Evolutionary conservation across 2,888 invertebrate genomes (phyloP), one percentile per base, ranked within the genome.

Genomic region (Arctia plantaginis): DNA sequence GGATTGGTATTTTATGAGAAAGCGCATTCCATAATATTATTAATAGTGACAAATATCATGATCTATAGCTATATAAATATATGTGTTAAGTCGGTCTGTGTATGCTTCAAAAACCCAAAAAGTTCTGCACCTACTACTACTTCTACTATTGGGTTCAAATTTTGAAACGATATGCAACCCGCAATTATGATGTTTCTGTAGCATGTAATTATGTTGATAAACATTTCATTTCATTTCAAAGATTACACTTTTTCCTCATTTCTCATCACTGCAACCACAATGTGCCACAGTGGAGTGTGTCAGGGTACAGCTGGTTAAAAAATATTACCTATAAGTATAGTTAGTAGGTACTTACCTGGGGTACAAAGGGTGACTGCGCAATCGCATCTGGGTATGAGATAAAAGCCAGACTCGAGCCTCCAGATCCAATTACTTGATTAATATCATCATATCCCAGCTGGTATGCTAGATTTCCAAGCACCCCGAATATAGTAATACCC

Each of bases 321-420:
- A 13, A 59, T 13, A 12, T 3, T 59, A 59, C 13, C 13, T 10
- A 3, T 35, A 39, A 33, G 20, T 66, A 23, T 33, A 69, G 20
- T 33, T n/a, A 39, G 15, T 41, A 41, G 20, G 4, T 55, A 78
- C 85, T 78, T 78, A 97, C 97, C 96, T 98, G 98, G 2, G 98
- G 98, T 10, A 97, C 97, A n/a, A 96, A 92, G 59, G 96, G 96
- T 80, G 98, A 98, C 85, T 98, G 97, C 0, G 98, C 97, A 75
- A 98, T 97, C 3, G 98, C 98, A 85, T 98, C 98, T 0, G 98
- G 98, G 91, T 98, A 98, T 0, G 98, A 98, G 51, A 98, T 97
- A 87, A 98, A 98, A 0, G 98, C 98, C 68, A 98, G 93, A 23
- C 98, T 97, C 0, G 98, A 97, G 1, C 98, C 98, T 62, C 97